Evolutionary conservation across 2,888 invertebrate species (phyloP), one percentile per base, ranked within the genome.

Genomic region (Eupithecia abbreviata): DNA sequence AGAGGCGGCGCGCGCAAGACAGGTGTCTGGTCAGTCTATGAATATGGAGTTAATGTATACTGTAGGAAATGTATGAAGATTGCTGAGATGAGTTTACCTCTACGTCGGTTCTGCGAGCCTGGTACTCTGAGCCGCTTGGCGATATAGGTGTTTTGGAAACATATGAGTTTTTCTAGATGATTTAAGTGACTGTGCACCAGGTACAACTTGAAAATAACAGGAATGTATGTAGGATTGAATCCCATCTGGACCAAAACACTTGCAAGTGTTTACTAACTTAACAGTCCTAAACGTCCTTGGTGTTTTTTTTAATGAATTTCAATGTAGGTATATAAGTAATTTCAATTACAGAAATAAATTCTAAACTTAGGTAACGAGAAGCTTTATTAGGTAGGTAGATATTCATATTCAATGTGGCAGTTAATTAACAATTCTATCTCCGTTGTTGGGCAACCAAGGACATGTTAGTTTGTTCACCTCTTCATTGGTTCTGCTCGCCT

Each of bases 1-100:
- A 90, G 92, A 93, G 93, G 93, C 92, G 93, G 90, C 87, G 86
- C 86, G 87, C 86, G 85, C 89, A 88, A 92, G 93, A 91, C 92
- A 92, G 88, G 87, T 90, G 90, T 90, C 90, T 78, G 81, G 87
- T 82, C 87, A 83, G 85, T 80, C 81, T 91, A 92, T 92, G 92
- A 92, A 92, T 93, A 93, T 93, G 91, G 89, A 92, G 90, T 84
- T 83, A 82, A 80, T 81, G 77, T 80, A 73, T 79, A 77, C 79
- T 75, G 67, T 66, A 55, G 78, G 73, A 81, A 78, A 77, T 81
- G 80, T 79, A 79, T 76, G 78, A 78, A 76, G 76, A 78, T 78
- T 77, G 72, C 72, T 49, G 67, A 74, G 71, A 79, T 74, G 73
- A 66, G 71, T 74, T 76, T 71, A 76, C 73, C 79, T 80, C 81